Conservation (phyloP, 2,797 vertebrate species). For the Oophaga sylvatica region DNA sequence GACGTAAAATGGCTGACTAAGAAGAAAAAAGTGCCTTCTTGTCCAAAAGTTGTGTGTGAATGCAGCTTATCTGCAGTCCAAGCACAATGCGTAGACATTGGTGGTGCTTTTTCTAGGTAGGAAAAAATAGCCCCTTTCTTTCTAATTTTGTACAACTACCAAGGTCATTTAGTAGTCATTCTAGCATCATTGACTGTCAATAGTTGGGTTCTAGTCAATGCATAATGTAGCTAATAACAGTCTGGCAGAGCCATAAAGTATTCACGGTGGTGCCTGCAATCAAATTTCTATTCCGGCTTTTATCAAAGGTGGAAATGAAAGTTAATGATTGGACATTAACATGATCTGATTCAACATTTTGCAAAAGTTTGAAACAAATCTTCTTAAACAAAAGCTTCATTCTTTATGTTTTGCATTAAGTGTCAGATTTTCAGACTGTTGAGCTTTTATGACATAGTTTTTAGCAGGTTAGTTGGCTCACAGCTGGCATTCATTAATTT, state of each 20-base stretch:
- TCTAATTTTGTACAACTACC: background rate
- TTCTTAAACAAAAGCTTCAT: constrained; percentile 1
- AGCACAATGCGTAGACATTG: background rate
- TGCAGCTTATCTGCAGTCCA: background rate
- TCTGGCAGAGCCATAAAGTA: background rate
- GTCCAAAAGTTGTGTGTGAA: background rate
- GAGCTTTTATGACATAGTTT: constrained; percentile 49
- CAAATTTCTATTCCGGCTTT: background rate
- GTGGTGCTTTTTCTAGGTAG: background rate
- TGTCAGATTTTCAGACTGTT: background rate
- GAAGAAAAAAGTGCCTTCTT: no score
- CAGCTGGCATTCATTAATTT: constrained; percentile 66
- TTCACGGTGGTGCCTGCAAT: background rate
- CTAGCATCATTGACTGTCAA: background rate
- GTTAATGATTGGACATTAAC: constrained; percentile 19
- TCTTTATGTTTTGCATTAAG: background rate
- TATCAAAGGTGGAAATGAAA: background rate
- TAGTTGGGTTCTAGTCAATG: background rate
- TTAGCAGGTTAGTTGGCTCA: constrained; percentile 55
- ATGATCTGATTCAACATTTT: constrained; percentile 19
- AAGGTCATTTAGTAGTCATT: background rate
- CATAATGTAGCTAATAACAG: background rate
- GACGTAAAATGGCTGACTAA: no score
- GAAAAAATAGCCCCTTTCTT: background rate
- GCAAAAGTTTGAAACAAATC: constrained; percentile 43